Evolutionary conservation across 2,797 vertebrate species (phyloP).

Genomic region (Sebastes trivittatus): DNA sequence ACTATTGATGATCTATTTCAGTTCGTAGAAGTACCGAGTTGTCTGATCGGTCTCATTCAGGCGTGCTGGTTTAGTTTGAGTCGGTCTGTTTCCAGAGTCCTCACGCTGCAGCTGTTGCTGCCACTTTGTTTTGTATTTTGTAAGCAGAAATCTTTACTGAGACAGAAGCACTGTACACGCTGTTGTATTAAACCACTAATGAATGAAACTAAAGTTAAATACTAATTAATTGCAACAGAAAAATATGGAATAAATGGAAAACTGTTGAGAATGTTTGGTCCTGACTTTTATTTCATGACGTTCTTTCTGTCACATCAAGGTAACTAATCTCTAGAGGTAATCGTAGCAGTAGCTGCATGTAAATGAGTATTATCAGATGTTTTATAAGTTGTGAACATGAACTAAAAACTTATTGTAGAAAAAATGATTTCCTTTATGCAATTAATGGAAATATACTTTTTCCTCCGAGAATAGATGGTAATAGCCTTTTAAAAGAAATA

Average conservation of each 20-base stretch:
- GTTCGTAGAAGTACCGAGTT: background rate
- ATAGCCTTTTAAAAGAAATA: no score
- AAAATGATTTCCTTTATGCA: no score
- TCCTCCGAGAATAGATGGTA: no score
- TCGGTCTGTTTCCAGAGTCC: slow-evolving; percentile 5
- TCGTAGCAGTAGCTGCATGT: background rate
- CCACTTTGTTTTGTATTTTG: slow-evolving; percentile 35
- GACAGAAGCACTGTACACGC: slow-evolving; percentile 67
- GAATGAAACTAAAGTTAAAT: slow-evolving; percentile 48
- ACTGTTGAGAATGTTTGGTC: slow-evolving; percentile 11
- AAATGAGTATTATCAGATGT: fast-evolving
- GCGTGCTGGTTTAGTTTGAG: background rate
- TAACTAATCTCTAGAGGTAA: background rate
- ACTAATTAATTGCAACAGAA: slow-evolving; percentile 67
- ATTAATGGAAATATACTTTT: no score
- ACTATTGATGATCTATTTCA: background rate
- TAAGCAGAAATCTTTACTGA: slow-evolving; percentile 45
- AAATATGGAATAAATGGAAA: slow-evolving; percentile 58
- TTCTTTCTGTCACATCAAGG: background rate
- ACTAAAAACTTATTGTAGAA: fast-evolving
- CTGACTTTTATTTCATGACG: background rate
- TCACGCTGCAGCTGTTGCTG: background rate
- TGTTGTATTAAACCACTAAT: slow-evolving; percentile 79
- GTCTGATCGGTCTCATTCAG: no score
- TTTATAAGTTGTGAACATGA: no score